Conservation (phyloP, 2,888 invertebrate genomes). For the Nymphalis polychloros region DNA sequence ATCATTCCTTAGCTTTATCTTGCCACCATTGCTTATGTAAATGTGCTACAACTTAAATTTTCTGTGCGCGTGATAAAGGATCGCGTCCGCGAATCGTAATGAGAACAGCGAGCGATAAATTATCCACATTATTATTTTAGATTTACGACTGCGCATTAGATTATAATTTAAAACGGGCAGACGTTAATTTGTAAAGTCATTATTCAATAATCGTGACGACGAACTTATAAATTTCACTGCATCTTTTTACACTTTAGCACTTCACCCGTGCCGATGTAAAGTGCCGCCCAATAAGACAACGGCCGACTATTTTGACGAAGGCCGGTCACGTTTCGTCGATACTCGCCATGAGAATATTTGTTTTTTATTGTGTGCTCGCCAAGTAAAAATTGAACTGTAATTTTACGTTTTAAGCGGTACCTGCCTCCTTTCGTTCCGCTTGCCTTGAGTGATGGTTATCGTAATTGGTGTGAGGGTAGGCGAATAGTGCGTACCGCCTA, state of each 20-base stretch:
- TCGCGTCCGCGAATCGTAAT: slow-evolving; percentile 42
- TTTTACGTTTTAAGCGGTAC: slow-evolving; percentile 80
- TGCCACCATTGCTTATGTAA: slow-evolving; percentile 42
- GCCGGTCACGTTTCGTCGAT: slow-evolving; percentile 81
- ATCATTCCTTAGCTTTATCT: slow-evolving; percentile 47
- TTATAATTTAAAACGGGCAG: slow-evolving; percentile 58
- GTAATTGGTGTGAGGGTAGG: slow-evolving; percentile 80
- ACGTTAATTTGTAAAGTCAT: slow-evolving; percentile 71
- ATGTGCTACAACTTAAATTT: slow-evolving; percentile 40
- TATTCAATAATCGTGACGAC: slow-evolving; percentile 79
- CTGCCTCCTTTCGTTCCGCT: slow-evolving; percentile 82
- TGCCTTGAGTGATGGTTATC: slow-evolving; percentile 81
- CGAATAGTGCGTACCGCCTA: slow-evolving; percentile 65
- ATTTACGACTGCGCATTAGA: slow-evolving; percentile 46
- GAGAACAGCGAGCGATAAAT: slow-evolving; percentile 43
- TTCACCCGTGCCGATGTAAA: slow-evolving; percentile 65
- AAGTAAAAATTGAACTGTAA: slow-evolving; percentile 80
- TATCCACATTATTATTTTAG: slow-evolving; percentile 44
- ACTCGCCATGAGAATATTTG: slow-evolving; percentile 81
- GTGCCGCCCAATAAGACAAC: slow-evolving; percentile 78
- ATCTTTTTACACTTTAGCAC: slow-evolving; percentile 81
- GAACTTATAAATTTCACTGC: slow-evolving; percentile 76
- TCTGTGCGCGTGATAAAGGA: slow-evolving; percentile 39
- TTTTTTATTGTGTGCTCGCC: slow-evolving; percentile 78
- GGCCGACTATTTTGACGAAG: slow-evolving; percentile 80